Conservation (phyloP, 2,888 invertebrate species). For the Apotomis capreana region DNA sequence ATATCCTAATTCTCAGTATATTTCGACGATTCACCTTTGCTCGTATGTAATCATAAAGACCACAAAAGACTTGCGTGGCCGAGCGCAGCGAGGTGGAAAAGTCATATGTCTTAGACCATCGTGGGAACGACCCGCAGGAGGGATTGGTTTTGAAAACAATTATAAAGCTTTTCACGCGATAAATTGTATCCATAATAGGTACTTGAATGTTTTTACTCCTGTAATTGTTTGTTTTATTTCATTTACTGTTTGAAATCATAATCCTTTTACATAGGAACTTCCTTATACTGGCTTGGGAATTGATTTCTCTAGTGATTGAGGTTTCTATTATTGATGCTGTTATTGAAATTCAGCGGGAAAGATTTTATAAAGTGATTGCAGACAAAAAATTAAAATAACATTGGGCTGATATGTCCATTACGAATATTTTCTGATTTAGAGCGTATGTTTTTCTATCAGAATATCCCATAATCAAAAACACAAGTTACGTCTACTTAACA, state of each 20-base stretch:
- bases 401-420: too few species aligned
- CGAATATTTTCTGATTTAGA: too few species aligned
- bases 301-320: neutral
- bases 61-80: constrained; percentile 39
- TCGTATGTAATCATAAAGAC: constrained; percentile 20
- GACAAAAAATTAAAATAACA: too few species aligned
- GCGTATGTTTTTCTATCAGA: too few species aligned
- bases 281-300: neutral
- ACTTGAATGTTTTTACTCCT: neutral
- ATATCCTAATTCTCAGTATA: neutral
- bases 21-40: constrained; percentile 8
- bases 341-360: too few species aligned
- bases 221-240: neutral
- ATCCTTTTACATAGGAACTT: neutral
- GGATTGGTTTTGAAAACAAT: constrained; percentile 50
- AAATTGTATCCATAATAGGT: constrained; percentile 18
- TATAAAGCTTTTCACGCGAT: constrained; percentile 35
- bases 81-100: constrained; percentile 65
- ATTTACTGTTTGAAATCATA: neutral
- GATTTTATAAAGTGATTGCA: too few species aligned
- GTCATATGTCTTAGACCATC: constrained; percentile 65
- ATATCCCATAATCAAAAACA: too few species aligned
- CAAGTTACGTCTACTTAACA: too few species aligned
- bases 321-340: neutral
- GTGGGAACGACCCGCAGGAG: constrained; percentile 63